Evolutionary conservation across 2,888 invertebrate species (phyloP), one percentile per base, ranked within the genome.

Genomic region (Stramonita haemastoma): DNA sequence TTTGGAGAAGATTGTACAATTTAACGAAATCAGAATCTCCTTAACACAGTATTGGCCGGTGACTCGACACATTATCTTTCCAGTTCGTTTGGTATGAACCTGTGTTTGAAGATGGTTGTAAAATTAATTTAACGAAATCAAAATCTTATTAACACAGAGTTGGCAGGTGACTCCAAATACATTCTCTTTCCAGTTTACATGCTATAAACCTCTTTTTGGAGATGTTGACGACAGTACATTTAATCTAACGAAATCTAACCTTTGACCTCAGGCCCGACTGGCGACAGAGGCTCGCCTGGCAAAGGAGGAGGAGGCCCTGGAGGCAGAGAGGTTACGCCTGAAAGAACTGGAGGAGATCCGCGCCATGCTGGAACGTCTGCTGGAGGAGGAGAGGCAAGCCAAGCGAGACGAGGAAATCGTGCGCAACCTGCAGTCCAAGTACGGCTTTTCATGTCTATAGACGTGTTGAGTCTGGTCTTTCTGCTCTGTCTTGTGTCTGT

Each of bases 341-440:
- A 89, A 87, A 94, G 98, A 98, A 95, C 96, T 98, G 90, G 97
- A 98, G 95, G 97, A 97, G 92, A 97, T 97, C 8, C 97, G 97
- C 94, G 96, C 96, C 19, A 97, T 97, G 93, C 95, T 98, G 87
- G 98, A 98, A 95, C 96, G 97, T 91, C 96, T 98, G 5, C 95
- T 98, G 26, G 97, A 97, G 92, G 98, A 98, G 95, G 98, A 98
- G 95, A 97, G 97, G 0, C 98, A 98, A 95, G 98, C 98, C 0
- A 98, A 98, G 94, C 96, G 97, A 92, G 98, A 98, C 92, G 98
- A 98, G 95, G 98, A 98, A 97, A 98, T 98, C 91, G 97, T 97
- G 91, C 94, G 96, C 73, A 95, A 94, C 91, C 94, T 96, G 46
- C 96, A 96, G 92, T 93, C 95, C 36, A 94, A 93, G 95, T 96